Base-by-base conservation (phyloP, 2,113 vertebrate species). In the Nycticryphes semicollaris region DNA sequence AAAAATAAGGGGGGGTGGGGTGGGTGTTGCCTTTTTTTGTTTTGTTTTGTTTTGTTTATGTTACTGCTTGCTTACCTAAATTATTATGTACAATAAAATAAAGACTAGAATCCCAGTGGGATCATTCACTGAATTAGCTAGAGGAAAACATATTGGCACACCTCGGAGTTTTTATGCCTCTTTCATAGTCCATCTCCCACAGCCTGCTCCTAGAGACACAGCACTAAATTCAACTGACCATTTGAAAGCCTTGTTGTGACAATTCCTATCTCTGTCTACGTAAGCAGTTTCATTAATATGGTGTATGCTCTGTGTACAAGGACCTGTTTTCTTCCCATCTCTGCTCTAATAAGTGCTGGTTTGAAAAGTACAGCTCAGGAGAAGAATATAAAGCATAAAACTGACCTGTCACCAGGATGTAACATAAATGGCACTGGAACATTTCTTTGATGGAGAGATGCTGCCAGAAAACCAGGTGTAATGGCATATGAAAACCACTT, bases 401-500 rank as follows among this genome's bases (percentile, higher is more conserved):
- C 37, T 63, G 84, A 90, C 67, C 53, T 86, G 30, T 64, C 41
- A 45, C 14, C 1, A 3, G 28, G 30, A 15, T 89, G 39, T 67
- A 72, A 69, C 37, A n/a, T 59, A 87, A 90, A 90, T 19, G 57
- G 13, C 53, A 50, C n/a, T 69, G 67, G 20, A 94, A 67, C 45
- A 45, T 87, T 95, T 87, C 50, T 2, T 3, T 43, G 33, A 63
- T 56, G 45, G 83, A 84, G 50, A 74, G 45, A 50, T 63, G 33
- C 50, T 83, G 84, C 77, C 84, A 95, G 87, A 92, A 89, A 74
- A 87, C 48, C 60, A 76, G 57, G 39, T 70, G 83, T 93, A 91
- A 95, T 73, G n/a, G 10, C 33, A 56, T 76, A 72, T 48, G 94
- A 96, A 96, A 90, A 33, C 75, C 30, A 57, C 35, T 94, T 95